Base-by-base conservation (phyloP, 2,113 vertebrate genomes). In the Pelusios castaneus region DNA sequence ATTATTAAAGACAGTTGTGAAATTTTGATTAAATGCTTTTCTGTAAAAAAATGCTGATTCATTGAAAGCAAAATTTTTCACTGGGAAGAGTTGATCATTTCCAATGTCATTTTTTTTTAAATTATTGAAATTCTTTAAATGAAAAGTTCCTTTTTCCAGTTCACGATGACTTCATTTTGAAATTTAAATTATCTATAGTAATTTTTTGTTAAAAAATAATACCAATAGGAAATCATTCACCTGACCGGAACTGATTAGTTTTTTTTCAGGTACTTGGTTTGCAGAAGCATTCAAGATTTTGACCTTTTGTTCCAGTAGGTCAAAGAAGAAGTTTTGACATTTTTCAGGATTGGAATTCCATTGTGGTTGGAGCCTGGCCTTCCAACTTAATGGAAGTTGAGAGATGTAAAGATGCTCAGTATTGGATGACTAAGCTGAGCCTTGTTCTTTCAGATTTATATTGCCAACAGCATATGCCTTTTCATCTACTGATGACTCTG, bases 321-420 rank as follows among this genome's bases (percentile, higher is more conserved):
- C 47, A 63, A 31, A 63, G 60, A 16, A 31, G 34, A 63, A n/a
- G 60, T 63, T 63, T 8, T 63, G 60, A 63, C 60, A 63, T 63
- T 63, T 63, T 63, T n/a, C 47, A 38, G 19, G 0, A 0, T 4
- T 10, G 8, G n/a, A 17, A 14, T 41, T 25, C 13, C 24, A 41
- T 17, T 79, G 10, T 38, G 22, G 3, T n/a, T 47, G 76, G 22
- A 84, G 80, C 16, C 27, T n/a, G 63, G 7, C 63, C 34, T 70
- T 70, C 11, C 51, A 80, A 38, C 6, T 38, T 31, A 25, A 17
- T 81, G 29, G 38, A 8, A 49, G 38, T 75, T 43, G 41, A 38
- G 41, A 24, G 21, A 75, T 1, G 10, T 38, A 22, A 10, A 24
- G 38, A 21, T 10, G 5, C 31, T 41, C 67, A 10, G 10, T 25